Evolutionary conservation across 2,797 vertebrate genomes (phyloP), one percentile per base, ranked within the genome.

Genomic region (Pachyuromys duprasi): DNA sequence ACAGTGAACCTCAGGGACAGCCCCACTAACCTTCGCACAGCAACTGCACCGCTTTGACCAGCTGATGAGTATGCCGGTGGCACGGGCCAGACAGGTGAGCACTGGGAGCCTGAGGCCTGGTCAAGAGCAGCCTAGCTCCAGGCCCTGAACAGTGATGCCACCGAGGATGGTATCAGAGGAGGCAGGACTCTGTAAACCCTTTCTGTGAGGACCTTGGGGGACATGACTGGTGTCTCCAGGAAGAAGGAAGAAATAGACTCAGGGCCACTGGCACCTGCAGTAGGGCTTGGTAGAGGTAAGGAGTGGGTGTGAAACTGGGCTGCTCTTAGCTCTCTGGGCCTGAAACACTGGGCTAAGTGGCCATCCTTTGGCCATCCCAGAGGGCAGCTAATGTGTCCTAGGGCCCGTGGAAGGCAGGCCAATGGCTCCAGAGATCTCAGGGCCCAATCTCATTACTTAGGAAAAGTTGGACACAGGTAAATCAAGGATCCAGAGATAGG

Each of bases 141-240:
- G n/a, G 31, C 18, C 65, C 3, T 8, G 49, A 74, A 9, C 45
- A 20, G 18, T 14, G 39, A 2, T 0, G 1, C 45, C 53, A 31
- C 3, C 11, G 2, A 53, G 0, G 28, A 14, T 28, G 24, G 39
- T 15, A 3, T 1, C 12, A 13, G 17, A 8, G 17, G 20, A n/a
- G 13, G 7, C 15, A 20, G 80, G 42, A 36, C 60, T 31, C 63
- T 62, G 42, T 12, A 4, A 18, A 26, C 0, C 4, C 53, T 20
- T 42, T 62, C 33, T 55, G 28, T 2, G 13, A n/a, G 76, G 39
- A 18, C 11, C 57, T 39, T 22, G n/a, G 0, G 55, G 5, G 45
- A 4, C 17, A 2, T 0, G 5, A 14, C 26, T 3, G 3, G 26
- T 17, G 8, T n/a, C 53, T 39, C 7, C 15, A 5, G 2, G 4